phyloP scores from a whole-genome alignment of 2,888 invertebrate species.

The Chorisops tibialis region DNA sequence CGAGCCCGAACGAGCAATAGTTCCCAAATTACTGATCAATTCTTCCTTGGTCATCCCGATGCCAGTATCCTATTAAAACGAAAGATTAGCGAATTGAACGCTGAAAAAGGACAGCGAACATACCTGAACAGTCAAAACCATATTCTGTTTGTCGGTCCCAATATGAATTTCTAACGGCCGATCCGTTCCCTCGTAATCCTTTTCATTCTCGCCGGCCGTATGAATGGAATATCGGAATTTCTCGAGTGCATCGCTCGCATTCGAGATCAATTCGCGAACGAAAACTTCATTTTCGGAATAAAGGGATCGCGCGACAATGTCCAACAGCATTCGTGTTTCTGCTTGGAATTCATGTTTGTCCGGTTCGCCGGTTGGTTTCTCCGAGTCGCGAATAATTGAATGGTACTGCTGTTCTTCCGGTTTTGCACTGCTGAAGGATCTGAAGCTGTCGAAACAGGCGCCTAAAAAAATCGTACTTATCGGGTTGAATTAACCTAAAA shows the following conservation, averaged over 20 bases:
- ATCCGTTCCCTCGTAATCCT: constrained; percentile 58
- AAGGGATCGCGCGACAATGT: constrained; percentile 94
- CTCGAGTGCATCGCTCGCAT: constrained; percentile 95
- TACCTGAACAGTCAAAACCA: constrained; percentile 83
- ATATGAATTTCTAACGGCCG: constrained; percentile 82
- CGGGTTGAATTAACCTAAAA: constrained; percentile 1
- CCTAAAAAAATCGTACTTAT: background rate
- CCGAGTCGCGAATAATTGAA: constrained; percentile 40
- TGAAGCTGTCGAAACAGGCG: background rate
- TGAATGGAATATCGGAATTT: constrained; percentile 78
- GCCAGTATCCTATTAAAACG: constrained; percentile 70
- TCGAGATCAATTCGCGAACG: constrained; percentile 91
- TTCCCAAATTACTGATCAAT: constrained; percentile 84
- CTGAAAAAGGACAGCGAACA: constrained; percentile 14
- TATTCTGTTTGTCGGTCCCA: constrained; percentile 79
- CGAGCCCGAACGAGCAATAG: constrained; percentile 94
- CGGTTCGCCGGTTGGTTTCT: constrained; percentile 39
- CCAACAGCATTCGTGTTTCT: constrained; percentile 90
- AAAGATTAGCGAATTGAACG: background rate
- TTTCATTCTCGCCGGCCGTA: constrained; percentile 54
- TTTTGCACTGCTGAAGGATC: constrained; percentile 16
- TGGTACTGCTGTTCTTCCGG: constrained; percentile 34
- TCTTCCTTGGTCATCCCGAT: constrained; percentile 95
- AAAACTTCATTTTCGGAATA: constrained; percentile 99
- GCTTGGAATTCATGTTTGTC: constrained; percentile 92